phyloP scores from a whole-genome alignment of 2,113 vertebrate species.

The Diadophis punctatus region DNA sequence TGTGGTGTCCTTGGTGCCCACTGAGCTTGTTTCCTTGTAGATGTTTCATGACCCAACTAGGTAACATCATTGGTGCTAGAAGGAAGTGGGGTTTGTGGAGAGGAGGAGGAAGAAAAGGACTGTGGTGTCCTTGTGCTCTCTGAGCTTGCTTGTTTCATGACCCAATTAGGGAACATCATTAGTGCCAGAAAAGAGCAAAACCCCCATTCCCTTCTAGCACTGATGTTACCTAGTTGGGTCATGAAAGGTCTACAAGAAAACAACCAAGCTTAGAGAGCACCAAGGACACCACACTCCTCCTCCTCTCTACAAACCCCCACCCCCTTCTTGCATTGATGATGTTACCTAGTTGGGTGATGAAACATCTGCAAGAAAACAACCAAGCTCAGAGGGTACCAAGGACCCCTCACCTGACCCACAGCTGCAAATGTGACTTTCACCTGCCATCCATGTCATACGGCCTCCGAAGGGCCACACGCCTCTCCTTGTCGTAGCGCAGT shows the following conservation, averaged over 20 bases:
- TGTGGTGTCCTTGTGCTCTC: neutral
- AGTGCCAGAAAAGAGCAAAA: neutral
- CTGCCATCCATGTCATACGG: constrained; percentile 89
- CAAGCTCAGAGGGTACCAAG: neutral
- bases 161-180: neutral
- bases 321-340: neutral
- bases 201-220: neutral
- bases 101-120: neutral
- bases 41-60: neutral
- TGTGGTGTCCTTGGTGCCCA: too few relatives aligned
- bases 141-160: neutral
- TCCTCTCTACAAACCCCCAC: neutral
- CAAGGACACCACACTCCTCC: neutral
- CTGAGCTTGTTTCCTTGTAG: too few relatives aligned
- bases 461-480: constrained; percentile 76
- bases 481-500: constrained; percentile 88
- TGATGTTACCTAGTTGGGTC: too few relatives aligned
- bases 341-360: neutral
- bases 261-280: neutral
- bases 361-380: neutral
- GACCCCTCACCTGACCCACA: neutral
- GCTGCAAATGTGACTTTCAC: constrained; percentile 53
- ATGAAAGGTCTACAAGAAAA: neutral
- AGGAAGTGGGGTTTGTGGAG: neutral
- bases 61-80: neutral